Base-by-base conservation (phyloP, 2,888 invertebrate genomes). In the Idaea biselata region DNA sequence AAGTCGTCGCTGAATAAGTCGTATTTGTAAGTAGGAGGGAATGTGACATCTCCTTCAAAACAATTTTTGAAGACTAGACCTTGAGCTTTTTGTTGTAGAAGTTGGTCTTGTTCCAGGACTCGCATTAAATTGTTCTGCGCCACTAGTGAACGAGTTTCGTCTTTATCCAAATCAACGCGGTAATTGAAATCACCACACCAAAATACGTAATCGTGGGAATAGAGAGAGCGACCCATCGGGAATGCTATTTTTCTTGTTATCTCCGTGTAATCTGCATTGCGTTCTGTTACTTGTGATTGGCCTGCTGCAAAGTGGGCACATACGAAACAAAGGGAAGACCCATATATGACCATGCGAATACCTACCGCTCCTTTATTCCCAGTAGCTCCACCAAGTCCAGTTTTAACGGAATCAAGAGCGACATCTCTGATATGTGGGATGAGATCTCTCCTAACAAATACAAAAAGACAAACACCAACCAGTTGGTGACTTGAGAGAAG, bases 181-280 rank as follows among this genome's bases (percentile, higher is more conserved):
- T 99, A 99, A 86, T 99, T 99, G 86, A 99, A 99, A 91, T 99
- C 99, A 0, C 99, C 99, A 85, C 99, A 98, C 99, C 99, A 99
- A 88, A 99, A 99, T 0, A 99, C 96, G 84, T 98, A 99, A 89
- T 99, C 99, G 82, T 99, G 99, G 1, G 98, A 97, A 84, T 97
- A 97, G 6, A 99, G 90, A 0, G 97, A 96, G 66, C 98, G 94
- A 11, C 98, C 98, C 97, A 98, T 97, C 0, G 98, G 97, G 82
- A 98, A 98, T 8, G 95, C 94, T 63, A 97, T 93, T 93, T 98
- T 99, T 74, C 97, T 94, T 0, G 97, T 97, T 64, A 99, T 99
- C 92, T 99, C 99, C 25, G 97, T 95, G 84, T 97, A 99, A 89
- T 99, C 99, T 7, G 97, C 97, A 89, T 99, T 99, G 63, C 99